Conservation (phyloP, 2,797 vertebrate species). For the Epinephelus awoara region DNA sequence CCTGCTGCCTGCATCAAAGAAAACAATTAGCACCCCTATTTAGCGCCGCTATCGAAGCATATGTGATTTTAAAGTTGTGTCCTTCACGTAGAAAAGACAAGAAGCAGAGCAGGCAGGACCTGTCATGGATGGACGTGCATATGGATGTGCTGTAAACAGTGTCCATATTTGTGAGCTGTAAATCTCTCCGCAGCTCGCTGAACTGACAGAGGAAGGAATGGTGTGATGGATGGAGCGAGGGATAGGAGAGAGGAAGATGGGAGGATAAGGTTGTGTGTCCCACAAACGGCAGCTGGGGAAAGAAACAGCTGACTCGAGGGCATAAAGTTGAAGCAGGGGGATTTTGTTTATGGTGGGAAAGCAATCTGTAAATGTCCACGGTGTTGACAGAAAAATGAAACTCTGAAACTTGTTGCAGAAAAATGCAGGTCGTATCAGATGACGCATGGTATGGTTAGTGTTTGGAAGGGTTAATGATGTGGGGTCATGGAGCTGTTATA, state of each 20-base stretch:
- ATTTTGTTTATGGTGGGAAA: conserved; percentile 24
- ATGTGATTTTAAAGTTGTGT: neutral
- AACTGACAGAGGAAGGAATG: conserved; percentile 50
- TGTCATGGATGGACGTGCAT: neutral
- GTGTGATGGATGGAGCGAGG: conserved; percentile 65
- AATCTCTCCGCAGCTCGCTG: conserved; percentile 59
- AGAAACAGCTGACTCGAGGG: conserved; percentile 51
- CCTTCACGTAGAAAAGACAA: conserved; percentile 21
- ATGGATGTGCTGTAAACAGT: conserved; percentile 40
- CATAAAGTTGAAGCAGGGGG: conserved; percentile 19
- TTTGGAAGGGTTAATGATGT: conserved; percentile 2
- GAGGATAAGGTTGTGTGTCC: conserved; percentile 38
- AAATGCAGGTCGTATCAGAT: conserved; percentile 6
- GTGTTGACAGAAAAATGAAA: conserved; percentile 31
- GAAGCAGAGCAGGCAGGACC: neutral
- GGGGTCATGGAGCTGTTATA: neutral
- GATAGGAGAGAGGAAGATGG: conserved; percentile 34
- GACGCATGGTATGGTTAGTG: neutral
- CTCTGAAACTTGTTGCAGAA: neutral
- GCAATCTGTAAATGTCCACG: conserved; percentile 50
- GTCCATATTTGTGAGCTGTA: conserved; percentile 57
- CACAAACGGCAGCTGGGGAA: conserved; percentile 18
- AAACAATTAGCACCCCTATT: neutral
- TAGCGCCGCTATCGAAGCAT: neutral
- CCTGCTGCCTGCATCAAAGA: neutral